Base-by-base conservation (phyloP, 1,140 invertebrate genomes). In the Aethina tumida region DNA sequence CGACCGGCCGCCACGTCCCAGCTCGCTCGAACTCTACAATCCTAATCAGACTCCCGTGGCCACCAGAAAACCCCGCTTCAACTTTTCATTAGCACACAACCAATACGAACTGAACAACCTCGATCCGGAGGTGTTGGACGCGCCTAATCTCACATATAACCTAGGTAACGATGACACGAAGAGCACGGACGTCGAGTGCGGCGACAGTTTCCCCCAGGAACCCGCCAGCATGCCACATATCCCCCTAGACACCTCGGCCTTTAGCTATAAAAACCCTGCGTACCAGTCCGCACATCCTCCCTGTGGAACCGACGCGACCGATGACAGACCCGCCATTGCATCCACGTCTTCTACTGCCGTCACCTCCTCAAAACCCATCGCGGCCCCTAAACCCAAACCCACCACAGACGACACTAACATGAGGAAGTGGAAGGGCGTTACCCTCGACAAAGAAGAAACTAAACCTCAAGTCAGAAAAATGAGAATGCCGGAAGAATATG, bases 241-340 rank as follows among this genome's bases (percentile, higher is more conserved):
- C 5, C 57, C 66, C 0, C 52, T 59, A 2, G 54, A 57, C 25
- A 51, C 10, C 24, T 18, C 54, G 12, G 51, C 62, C 5, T 84
- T 82, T 56, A 79, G 75, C 47, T 74, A 83, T 51, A 75, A 77
- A 20, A 81, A 76, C 52, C 80, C 79, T 0, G 69, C 75, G 8
- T 83, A 84, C 52, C 79, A 81, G 55, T 81, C 79, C 41, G 79
- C 78, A 3, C 77, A 81, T 60, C 75, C 74, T 10, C 68, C 68
- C 13, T 68, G 62, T 46, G 55, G 60, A 21, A 33, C 29, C 17
- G 45, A 58, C 29, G 46, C 39, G 22, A 28, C 15, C 5, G 32
- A 34, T 17, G 14, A 12, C 9, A 32, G 25, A 12, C 30, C 29
- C 17, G 27, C n/a, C n/a, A n/a, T n/a, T n/a, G 18, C 19, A 24